These are phyloP conservation scores for Dallia pectoralis DNA, from an alignment of 2,797 vertebrate species.

Conservation along the genomic window DNA sequence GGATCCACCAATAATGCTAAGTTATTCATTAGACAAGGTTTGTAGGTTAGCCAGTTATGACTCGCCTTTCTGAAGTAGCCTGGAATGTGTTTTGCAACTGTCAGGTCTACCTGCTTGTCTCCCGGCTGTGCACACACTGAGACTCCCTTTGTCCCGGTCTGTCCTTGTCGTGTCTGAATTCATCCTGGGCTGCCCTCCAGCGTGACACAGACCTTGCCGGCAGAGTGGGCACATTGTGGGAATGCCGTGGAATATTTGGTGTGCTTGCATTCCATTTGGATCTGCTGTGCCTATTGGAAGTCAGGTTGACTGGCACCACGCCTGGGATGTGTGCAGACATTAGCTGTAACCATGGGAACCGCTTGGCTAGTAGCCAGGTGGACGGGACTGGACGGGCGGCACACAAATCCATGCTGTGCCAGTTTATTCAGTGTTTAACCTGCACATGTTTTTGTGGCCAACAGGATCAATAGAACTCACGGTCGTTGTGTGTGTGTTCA, in stretches of 20 bases:
- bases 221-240: constrained; percentile 52
- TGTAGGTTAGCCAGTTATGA: no score
- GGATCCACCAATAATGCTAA: no score
- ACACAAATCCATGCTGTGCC: no score
- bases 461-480: no score
- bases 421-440: constrained; percentile 41
- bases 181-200: neutral
- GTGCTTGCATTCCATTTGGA: constrained; percentile 23
- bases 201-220: constrained; percentile 26
- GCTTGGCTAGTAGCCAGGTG: constrained; percentile 15
- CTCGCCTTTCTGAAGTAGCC: no score
- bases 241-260: constrained; percentile 49
- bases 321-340: constrained; percentile 47
- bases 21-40: no score
- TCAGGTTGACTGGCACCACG: constrained; percentile 43
- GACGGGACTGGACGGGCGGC: no score
- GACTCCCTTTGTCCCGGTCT: constrained; percentile 11
- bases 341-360: constrained; percentile 55
- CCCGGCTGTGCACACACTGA: neutral
- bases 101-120: neutral
- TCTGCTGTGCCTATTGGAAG: constrained; percentile 47
- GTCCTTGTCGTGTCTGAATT: constrained; percentile 5
- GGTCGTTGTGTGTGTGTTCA: no score
- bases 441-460: no score
- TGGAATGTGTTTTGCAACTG: no score